Evolutionary conservation across 2,888 invertebrate genomes (phyloP).

Genomic region (Lithophane leautieri): DNA sequence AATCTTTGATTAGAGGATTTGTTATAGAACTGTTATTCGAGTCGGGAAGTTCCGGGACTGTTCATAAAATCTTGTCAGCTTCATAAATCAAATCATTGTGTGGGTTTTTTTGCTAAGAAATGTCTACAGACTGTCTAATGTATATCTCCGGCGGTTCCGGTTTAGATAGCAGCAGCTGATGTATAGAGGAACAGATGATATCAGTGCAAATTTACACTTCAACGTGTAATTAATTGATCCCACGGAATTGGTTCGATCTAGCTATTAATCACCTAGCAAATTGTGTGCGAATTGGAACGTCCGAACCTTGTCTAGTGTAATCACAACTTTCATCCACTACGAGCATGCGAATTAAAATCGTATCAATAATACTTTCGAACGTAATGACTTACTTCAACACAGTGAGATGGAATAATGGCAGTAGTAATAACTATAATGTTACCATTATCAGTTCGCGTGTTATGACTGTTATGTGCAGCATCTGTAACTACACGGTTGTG

Average conservation of each 20-base stretch:
- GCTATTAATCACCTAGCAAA: conserved; percentile 52
- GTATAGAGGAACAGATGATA: conserved; percentile 30
- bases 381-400: conserved; percentile 48
- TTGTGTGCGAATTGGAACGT: conserved; percentile 57
- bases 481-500: conserved; percentile 30
- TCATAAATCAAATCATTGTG: neutral
- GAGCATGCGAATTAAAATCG: conserved; percentile 51
- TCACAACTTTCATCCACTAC: conserved; percentile 51
- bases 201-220: conserved; percentile 46
- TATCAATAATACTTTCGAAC: conserved; percentile 59
- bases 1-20: conserved; percentile 14
- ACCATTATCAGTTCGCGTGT: conserved; percentile 33
- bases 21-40: conserved; percentile 1
- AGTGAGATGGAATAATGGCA: conserved; percentile 41
- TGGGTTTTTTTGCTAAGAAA: conserved; percentile 4
- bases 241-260: conserved; percentile 33
- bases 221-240: conserved; percentile 49
- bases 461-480: conserved; percentile 41
- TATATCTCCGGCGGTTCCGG: conserved; percentile 37
- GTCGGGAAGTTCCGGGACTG: conserved; percentile 38
- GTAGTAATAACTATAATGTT: conserved; percentile 42
- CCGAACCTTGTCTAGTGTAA: conserved; percentile 41
- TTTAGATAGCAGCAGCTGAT: conserved; percentile 38
- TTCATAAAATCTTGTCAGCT: neutral
- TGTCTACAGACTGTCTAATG: neutral